Conservation (phyloP, 2,888 invertebrate species). For the Amaurobius ferox region DNA sequence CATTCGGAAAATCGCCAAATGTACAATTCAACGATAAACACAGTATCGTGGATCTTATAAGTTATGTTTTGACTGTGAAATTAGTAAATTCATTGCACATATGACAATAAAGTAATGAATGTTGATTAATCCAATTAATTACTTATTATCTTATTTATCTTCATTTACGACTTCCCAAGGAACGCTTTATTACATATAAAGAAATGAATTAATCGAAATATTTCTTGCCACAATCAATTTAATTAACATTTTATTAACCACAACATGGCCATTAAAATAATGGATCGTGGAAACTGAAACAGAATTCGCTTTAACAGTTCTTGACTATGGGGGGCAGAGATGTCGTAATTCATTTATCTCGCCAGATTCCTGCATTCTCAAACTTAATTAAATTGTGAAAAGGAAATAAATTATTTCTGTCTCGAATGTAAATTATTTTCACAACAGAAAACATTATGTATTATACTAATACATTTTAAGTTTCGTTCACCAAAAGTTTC, state of each 20-base stretch:
- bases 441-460: not conserved
- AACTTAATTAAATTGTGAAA: slow-evolving; percentile 14
- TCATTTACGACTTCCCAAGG: no score
- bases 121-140: no score
- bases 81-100: no score
- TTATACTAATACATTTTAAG: not conserved
- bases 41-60: no score
- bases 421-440: slow-evolving; percentile 5
- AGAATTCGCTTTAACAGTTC: not conserved
- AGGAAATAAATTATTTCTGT: slow-evolving; percentile 7
- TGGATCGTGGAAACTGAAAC: not conserved
- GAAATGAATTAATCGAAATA: not conserved
- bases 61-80: no score
- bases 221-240: slow-evolving; percentile 12
- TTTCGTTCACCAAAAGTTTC: not conserved
- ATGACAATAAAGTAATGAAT: no score
- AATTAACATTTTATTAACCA: slow-evolving; percentile 11
- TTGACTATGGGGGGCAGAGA: slow-evolving; percentile 2
- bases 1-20: no score
- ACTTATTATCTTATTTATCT: no score
- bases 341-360: slow-evolving; percentile 6
- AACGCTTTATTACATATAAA: not conserved
- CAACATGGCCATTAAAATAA: slow-evolving; percentile 13
- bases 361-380: not conserved
- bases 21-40: no score